Base-by-base conservation (phyloP, 1,140 invertebrate genomes). In the Lamellibrachia luymesi region DNA sequence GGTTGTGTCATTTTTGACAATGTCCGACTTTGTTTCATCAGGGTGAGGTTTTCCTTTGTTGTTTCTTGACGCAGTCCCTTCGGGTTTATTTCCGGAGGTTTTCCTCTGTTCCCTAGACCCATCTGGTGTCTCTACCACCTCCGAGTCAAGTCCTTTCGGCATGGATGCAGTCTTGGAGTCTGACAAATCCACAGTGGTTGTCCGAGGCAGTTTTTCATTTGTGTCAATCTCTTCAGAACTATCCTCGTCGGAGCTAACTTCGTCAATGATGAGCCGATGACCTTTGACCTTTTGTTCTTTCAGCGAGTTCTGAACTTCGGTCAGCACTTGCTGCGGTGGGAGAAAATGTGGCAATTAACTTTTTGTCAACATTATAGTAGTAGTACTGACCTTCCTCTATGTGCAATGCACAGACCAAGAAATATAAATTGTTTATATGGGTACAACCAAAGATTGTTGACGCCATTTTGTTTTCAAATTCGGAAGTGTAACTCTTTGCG, bases 211-310 rank as follows among this genome's bases (percentile, higher is more conserved):
- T 49, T 27, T 49, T 50, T n/a, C 22, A 22, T 51, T 90, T 51
- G 38, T 64, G 25, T 80, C 64, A 22, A 22, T 80, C 56, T 56
- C 25, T 49, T 92, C 51, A 5, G 22, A 38, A 38, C 90, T 80
- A 27, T 93, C 93, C 4, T 94, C 90, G 52, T 91, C 91, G 92
- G 91, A 93, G 38, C 94, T 94, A n/a, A 95, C 94, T 91, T 96
- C 95, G 94, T 96, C 95, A 51, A 96, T 96, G 17, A 95, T 93
- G 95, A 96, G 94, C 89, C 95, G 93, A 51, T 94, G 92, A 7
- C 95, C 95, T 92, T 94, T 95, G 64, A 94, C 94, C 92, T 95
- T 95, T 52, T 94, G 92, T 51, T 94, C 93, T 52, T 93, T 93
- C 89, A 94, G 92, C n/a, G 94, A 92, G 38, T 94, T 93, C 13